These are phyloP conservation scores for Cotesia glomerata DNA, from an alignment of 1,140 invertebrate genomes.

Conservation along the genomic window DNA sequence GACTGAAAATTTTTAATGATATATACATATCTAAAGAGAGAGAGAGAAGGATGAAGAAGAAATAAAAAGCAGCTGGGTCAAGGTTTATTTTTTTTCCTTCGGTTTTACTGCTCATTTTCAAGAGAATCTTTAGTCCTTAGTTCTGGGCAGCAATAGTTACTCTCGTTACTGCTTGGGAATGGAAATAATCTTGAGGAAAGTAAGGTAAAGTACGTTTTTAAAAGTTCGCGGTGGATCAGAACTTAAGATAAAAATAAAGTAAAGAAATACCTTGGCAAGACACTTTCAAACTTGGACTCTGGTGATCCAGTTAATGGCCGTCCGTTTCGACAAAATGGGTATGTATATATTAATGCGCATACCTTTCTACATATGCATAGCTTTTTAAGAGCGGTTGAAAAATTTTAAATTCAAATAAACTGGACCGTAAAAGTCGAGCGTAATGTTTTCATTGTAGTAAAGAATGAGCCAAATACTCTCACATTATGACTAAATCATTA, in stretches of 20 bases:
- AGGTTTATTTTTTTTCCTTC: constrained; percentile 6
- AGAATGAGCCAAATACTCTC: too few relatives aligned
- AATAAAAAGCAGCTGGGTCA: not conserved
- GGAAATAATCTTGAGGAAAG: constrained; percentile 1
- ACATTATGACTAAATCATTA: too few relatives aligned
- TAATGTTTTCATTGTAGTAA: too few relatives aligned
- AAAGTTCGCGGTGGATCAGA: constrained; percentile 1
- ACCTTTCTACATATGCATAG: not conserved
- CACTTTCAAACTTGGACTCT: constrained; percentile 15
- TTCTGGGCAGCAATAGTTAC: too few relatives aligned
- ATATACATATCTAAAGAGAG: too few relatives aligned
- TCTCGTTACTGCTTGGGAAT: not conserved
- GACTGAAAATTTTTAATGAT: not conserved
- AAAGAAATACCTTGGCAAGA: constrained; percentile 1
- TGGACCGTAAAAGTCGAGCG: not conserved
- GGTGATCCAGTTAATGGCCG: constrained; percentile 18
- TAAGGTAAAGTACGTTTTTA: constrained; percentile 15
- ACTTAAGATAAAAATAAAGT: constrained; percentile 4
- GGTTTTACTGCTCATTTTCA: not conserved
- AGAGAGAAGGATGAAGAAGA: not conserved
- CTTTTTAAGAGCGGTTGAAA: constrained; percentile 3
- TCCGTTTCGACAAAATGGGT: constrained; percentile 2
- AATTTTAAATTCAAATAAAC: constrained; percentile 5
- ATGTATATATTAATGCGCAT: not conserved
- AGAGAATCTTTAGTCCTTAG: not conserved